These are phyloP conservation scores for Sciurus niger DNA, from an alignment of 2,113 vertebrate species.

Conservation along the genomic window DNA sequence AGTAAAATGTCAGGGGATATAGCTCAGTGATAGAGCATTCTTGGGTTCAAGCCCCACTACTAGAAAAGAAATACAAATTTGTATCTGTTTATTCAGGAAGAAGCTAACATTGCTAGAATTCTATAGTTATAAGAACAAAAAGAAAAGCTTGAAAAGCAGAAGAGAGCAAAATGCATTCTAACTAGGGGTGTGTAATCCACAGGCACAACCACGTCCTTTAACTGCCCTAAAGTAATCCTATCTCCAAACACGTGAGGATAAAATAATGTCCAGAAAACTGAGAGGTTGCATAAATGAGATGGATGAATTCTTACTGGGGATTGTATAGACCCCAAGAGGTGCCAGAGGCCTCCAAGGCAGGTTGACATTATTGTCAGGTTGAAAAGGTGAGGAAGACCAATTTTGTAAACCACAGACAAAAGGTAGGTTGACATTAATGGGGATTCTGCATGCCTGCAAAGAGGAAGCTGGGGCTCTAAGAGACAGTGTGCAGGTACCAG, in stretches of 20 bases:
- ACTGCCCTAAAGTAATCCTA: not conserved
- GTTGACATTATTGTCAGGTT: not conserved
- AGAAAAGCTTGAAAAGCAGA: not conserved
- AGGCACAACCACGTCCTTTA: not conserved
- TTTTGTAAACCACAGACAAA: not conserved
- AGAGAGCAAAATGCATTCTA: not conserved
- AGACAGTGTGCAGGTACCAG: not conserved
- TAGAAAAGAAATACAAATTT: conserved; percentile 32
- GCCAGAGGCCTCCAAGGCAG: too few species aligned
- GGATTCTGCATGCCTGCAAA: not conserved
- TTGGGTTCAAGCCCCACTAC: not conserved
- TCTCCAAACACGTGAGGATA: not conserved
- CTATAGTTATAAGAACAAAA: not conserved
- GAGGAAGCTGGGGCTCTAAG: not conserved
- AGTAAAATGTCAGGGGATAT: not conserved
- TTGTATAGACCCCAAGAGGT: accelerated
- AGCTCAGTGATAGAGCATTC: not conserved
- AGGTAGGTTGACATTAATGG: accelerated
- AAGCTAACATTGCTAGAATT: not conserved
- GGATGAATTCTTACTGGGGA: not conserved
- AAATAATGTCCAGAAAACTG: not conserved
- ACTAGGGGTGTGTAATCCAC: not conserved
- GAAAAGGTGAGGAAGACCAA: not conserved
- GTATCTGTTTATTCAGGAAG: not conserved
- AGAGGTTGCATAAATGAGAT: not conserved